Base-by-base conservation (phyloP, 1,140 invertebrate genomes). In the Heliothis virescens region DNA sequence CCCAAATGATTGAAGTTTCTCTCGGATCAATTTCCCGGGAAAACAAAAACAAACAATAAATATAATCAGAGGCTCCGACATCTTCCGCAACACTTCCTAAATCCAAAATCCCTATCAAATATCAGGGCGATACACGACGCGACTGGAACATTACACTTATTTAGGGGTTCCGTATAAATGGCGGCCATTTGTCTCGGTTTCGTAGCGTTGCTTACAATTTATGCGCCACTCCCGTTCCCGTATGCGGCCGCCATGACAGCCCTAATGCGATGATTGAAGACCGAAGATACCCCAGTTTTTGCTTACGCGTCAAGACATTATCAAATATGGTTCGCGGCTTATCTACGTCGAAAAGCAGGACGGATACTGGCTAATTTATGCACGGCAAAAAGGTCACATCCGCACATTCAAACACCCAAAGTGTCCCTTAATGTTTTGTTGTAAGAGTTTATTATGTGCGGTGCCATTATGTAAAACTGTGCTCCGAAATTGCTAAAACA, bases 191-290 rank as follows among this genome's bases (percentile, higher is more conserved):
- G 74, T 76, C 60, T 76, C 26, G 5, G 74, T 52, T 71, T 53
- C 18, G 47, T 48, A 34, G 16, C 41, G 55, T 52, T 65, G 41
- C 34, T 53, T 65, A 76, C 74, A 63, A 72, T 72, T 72, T 72
- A 72, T 72, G 69, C 52, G 69, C 52, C 74, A 41, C 60, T 65
- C 74, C 59, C 60, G 60, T 50, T 41, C 50, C 69, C 52, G 26
- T 34, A 55, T 72, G 47, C 59, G 59, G 48, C 18, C 59, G 73
- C 48, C 59, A 63, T 76, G 74, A 76, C 74, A 65, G 18, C 48
- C 74, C 60, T 76, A 65, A 65, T 65, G 47, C 60, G 41, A 76
- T 76, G 74, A 76, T 76, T 75, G 73, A 75, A 75, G 26, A 59
- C 55, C n/a, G 52, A 47, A 41, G 41, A 62, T 62, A 75, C 57